Evolutionary conservation across 1,140 invertebrate species (phyloP).

Genomic region (Drosophila melanica): DNA sequence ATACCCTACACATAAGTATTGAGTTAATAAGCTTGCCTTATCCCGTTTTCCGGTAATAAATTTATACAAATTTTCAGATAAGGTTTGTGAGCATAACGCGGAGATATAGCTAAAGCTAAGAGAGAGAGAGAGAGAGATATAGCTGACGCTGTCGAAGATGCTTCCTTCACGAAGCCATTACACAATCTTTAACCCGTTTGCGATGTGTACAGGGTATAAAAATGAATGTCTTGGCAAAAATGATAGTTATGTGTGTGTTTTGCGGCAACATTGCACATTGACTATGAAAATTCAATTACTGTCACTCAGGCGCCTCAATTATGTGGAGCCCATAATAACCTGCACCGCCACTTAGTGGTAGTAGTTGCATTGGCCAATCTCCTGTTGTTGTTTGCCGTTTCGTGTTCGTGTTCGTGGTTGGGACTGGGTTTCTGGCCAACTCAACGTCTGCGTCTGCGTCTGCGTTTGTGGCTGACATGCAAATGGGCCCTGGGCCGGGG

Average conservation of each 20-base stretch:
- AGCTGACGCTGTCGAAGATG: no score
- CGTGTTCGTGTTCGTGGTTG: slow-evolving; percentile 9
- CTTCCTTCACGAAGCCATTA: no score
- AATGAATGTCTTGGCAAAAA: no score
- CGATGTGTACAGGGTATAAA: no score
- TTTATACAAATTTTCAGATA: no score
- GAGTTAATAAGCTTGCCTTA: no score
- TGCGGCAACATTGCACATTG: slow-evolving; percentile 28
- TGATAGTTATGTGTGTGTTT: slow-evolving; percentile 12
- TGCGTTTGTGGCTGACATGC: slow-evolving; percentile 37
- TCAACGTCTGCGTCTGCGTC: slow-evolving; percentile 2
- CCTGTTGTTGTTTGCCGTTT: slow-evolving; percentile 5
- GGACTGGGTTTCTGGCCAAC: slow-evolving; percentile 22
- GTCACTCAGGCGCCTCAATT: slow-evolving; percentile 52
- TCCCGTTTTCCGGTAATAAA: no score
- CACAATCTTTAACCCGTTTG: no score
- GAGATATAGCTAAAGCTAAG: no score
- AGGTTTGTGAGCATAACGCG: no score
- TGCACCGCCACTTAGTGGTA: slow-evolving; percentile 22
- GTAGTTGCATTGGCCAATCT: slow-evolving; percentile 34
- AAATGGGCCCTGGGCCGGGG: slow-evolving; percentile 21
- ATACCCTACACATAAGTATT: no score
- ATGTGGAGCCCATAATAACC: slow-evolving; percentile 35
- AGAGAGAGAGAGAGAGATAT: no score
- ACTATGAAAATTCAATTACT: slow-evolving; percentile 58